These are phyloP conservation scores for Myotis vivesi DNA, from an alignment of 2,797 vertebrate species.

Conservation along the genomic window DNA sequence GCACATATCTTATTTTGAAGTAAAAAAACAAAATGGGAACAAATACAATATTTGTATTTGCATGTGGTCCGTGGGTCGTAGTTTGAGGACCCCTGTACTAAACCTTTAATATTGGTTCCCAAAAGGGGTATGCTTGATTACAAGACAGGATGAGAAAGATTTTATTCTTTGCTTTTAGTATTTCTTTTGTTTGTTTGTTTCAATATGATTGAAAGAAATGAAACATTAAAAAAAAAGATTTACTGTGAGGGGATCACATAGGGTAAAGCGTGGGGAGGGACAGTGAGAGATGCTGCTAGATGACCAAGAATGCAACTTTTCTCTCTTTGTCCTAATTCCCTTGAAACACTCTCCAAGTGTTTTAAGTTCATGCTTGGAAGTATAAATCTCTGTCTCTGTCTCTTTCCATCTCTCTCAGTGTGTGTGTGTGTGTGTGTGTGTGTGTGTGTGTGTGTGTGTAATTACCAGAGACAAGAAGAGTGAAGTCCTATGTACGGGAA, in stretches of 20 bases:
- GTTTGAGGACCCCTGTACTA: background rate
- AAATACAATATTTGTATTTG: no score
- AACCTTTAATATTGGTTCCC: background rate
- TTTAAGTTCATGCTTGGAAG: background rate
- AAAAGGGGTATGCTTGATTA: background rate
- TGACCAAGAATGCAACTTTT: background rate
- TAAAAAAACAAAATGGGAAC: no score
- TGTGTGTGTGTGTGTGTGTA: background rate
- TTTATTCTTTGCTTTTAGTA: background rate
- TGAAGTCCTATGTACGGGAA: background rate
- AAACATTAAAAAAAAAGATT: background rate
- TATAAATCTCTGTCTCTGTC: background rate
- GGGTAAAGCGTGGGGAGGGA: background rate
- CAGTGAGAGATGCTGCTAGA: background rate
- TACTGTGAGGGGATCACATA: background rate
- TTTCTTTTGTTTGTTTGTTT: background rate
- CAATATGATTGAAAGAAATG: background rate
- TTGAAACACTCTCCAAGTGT: background rate
- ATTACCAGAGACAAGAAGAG: background rate
- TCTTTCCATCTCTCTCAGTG: background rate
- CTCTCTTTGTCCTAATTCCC: background rate
- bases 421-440: background rate
- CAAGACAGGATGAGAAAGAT: background rate
- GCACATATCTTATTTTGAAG: no score
- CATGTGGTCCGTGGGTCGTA: no score